Conservation (phyloP, 30 jellyfish, hydroid and myxozoan species). For the Mastigias papua region DNA sequence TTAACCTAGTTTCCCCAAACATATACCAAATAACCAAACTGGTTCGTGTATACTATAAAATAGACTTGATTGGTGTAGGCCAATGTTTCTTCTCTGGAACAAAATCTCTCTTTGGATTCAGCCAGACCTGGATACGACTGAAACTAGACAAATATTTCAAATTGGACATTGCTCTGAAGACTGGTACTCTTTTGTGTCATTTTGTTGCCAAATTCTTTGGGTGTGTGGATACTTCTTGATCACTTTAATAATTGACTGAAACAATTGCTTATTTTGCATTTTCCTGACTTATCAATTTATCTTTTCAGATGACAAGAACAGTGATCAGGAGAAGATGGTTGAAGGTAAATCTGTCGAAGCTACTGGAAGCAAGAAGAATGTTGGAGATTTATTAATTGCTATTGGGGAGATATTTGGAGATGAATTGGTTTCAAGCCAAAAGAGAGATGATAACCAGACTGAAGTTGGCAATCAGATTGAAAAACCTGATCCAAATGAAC, state of each 20-base stretch:
- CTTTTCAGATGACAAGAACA: background rate
- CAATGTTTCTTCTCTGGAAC: too few relatives aligned
- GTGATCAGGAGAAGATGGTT: background rate
- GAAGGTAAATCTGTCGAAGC: background rate
- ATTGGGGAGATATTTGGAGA: conserved; percentile 49
- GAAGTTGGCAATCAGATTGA: background rate
- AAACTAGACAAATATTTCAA: too few relatives aligned
- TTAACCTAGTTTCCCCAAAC: too few relatives aligned
- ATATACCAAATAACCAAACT: too few relatives aligned
- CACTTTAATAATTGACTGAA: background rate
- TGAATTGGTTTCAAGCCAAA: conserved; percentile 8
- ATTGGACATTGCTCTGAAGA: too few relatives aligned
- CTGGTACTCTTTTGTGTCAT: too few relatives aligned
- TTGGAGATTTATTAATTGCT: conserved; percentile 38
- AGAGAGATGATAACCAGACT: background rate
- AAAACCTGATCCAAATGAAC: background rate
- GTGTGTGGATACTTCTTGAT: too few relatives aligned
- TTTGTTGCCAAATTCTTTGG: too few relatives aligned
- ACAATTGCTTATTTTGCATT: background rate
- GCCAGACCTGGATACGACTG: too few relatives aligned
- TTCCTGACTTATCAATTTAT: background rate
- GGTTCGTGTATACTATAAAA: too few relatives aligned
- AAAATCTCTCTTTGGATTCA: too few relatives aligned
- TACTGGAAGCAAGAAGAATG: conserved; percentile 6
- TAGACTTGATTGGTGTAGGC: too few relatives aligned